phyloP scores from a whole-genome alignment of 2,797 vertebrate species.

The Microcaecilia unicolor region DNA sequence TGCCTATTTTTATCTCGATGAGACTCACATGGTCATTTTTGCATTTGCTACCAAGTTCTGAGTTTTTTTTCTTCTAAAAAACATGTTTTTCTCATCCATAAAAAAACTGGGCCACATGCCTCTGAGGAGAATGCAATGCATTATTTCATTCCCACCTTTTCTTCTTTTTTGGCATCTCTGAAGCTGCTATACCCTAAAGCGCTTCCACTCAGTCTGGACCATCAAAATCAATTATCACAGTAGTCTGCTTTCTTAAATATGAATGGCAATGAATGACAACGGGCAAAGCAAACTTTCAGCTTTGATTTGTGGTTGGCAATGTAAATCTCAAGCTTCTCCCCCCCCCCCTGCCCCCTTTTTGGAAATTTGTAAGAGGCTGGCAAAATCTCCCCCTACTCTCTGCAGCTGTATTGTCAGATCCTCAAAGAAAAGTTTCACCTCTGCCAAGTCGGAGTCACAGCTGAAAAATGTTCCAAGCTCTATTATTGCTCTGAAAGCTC shows the following conservation, averaged over 20 bases:
- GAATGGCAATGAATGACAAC: conserved; percentile 94
- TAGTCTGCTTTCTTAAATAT: conserved; percentile 87
- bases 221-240: conserved; percentile 98
- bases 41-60: conserved; percentile 72
- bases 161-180: conserved; percentile 90
- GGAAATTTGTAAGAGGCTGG: conserved; percentile 26
- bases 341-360: neutral
- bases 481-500: conserved; percentile 10
- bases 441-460: conserved; percentile 21
- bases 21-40: conserved; percentile 73
- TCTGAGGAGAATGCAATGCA: conserved; percentile 89
- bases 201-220: conserved; percentile 94
- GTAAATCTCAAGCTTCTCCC: conserved; percentile 10
- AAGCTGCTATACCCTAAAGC: conserved; percentile 96
- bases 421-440: conserved; percentile 32
- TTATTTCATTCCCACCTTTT: conserved; percentile 99
- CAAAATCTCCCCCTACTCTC: conserved; percentile 39
- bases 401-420: conserved; percentile 24
- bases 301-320: conserved; percentile 60
- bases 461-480: conserved; percentile 9
- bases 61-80: conserved; percentile 40
- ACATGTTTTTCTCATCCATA: conserved; percentile 67
- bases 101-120: conserved; percentile 97
- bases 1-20: conserved; percentile 74
- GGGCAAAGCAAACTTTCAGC: conserved; percentile 59